These are phyloP conservation scores for Podotricha telesiphe DNA, from an alignment of 2,888 invertebrate species.

Conservation along the genomic window DNA sequence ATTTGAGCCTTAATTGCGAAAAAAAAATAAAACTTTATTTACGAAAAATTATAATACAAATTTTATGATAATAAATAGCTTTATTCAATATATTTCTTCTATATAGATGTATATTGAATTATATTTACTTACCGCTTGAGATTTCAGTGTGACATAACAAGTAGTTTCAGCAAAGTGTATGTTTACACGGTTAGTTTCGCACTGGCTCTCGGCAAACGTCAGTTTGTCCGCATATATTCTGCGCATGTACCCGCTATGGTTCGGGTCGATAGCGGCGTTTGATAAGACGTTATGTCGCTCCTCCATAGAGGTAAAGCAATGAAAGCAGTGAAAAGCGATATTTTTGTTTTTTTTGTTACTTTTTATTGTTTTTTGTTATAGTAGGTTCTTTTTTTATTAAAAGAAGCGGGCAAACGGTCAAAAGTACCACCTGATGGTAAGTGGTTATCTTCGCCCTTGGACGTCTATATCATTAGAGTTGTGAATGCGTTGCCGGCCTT, in stretches of 20 bases:
- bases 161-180: constrained; percentile 56
- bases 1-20: background rate
- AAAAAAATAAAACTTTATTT: background rate
- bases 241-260: constrained; percentile 64
- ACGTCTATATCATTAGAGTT: no score
- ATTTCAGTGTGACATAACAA: constrained; percentile 28
- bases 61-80: background rate
- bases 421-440: no score
- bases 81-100: background rate
- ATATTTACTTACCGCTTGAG: constrained; percentile 11
- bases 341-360: background rate
- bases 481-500: no score
- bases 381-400: no score
- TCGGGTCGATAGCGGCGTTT: constrained; percentile 67
- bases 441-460: no score
- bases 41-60: no score
- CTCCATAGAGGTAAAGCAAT: constrained; percentile 3
- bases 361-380: no score
- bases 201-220: constrained; percentile 68
- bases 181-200: constrained; percentile 62
- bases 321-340: background rate
- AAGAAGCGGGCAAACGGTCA: no score
- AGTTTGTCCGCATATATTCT: constrained; percentile 71
- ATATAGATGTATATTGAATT: background rate
- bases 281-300: constrained; percentile 63